Evolutionary conservation across 2,888 invertebrate genomes (phyloP).

Genomic region (Pheosia gnoma): DNA sequence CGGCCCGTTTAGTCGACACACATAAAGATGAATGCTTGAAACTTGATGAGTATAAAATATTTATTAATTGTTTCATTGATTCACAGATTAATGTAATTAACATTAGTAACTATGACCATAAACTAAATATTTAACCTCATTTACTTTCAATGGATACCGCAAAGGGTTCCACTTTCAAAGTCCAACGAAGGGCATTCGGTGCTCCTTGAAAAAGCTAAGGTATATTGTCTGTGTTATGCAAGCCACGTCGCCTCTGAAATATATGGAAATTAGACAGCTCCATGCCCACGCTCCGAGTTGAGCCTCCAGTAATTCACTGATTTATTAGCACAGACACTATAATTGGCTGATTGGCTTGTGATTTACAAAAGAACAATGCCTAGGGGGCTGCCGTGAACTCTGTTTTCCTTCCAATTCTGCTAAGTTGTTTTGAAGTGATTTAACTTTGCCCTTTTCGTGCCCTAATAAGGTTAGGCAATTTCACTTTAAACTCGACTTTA

Average conservation of each 20-base stretch:
- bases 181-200: conserved; percentile 10
- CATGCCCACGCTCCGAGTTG: conserved; percentile 42
- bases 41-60: no score
- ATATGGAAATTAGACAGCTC: conserved; percentile 63
- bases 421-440: conserved; percentile 36
- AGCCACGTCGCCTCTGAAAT: conserved; percentile 52
- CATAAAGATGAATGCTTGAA: no score
- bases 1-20: no score
- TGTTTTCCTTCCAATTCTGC: conserved; percentile 12
- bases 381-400: conserved; percentile 15
- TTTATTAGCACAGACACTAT: conserved; percentile 53
- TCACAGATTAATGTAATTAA: no score
- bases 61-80: no score
- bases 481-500: conserved; percentile 26
- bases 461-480: conserved; percentile 35
- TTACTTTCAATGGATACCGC: background rate
- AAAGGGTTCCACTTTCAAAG: background rate
- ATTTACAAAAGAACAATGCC: conserved; percentile 37
- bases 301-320: conserved; percentile 59
- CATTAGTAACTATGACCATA: no score
- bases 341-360: conserved; percentile 25
- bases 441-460: conserved; percentile 35
- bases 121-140: background rate
- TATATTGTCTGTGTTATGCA: conserved; percentile 34
- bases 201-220: conserved; percentile 29